Conservation (phyloP, 2,888 invertebrate genomes). For the Eumerus sabulonum region DNA sequence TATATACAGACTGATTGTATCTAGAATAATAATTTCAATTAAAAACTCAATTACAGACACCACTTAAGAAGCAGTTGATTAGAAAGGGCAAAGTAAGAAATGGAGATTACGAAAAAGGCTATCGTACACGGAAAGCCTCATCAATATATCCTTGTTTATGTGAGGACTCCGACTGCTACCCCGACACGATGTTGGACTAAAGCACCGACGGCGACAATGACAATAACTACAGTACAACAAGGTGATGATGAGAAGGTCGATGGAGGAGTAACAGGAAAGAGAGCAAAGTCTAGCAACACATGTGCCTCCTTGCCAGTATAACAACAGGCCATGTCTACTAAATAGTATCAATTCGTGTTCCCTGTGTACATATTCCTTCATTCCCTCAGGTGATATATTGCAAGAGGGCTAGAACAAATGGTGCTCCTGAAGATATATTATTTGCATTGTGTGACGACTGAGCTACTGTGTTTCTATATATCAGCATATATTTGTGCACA, state of each 20-base stretch:
- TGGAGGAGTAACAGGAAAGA: not conserved
- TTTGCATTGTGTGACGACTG: conserved; percentile 20
- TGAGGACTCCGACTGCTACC: not conserved
- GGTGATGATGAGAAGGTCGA: no score
- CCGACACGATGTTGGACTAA: not conserved
- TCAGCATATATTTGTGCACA: conserved; percentile 16
- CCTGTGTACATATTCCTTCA: conserved; percentile 15
- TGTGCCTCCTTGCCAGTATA: no score
- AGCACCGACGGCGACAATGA: no score
- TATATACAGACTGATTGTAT: conserved; percentile 8
- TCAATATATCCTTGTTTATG: conserved; percentile 46
- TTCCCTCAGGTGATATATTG: conserved; percentile 48
- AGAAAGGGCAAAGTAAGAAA: conserved; percentile 24
- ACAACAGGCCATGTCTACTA: not conserved
- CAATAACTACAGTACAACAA: no score
- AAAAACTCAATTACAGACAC: conserved; percentile 72
- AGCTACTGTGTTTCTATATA: not conserved
- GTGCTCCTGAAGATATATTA: conserved; percentile 31
- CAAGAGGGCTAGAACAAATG: conserved; percentile 53
- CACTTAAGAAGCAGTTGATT: conserved; percentile 66
- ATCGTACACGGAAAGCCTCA: conserved; percentile 20
- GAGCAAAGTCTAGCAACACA: not conserved
- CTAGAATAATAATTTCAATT: conserved; percentile 71
- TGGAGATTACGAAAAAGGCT: not conserved
- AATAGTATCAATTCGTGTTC: conserved; percentile 20